phyloP scores from a whole-genome alignment of 2,888 invertebrate species.

The Ophion obscuratus region DNA sequence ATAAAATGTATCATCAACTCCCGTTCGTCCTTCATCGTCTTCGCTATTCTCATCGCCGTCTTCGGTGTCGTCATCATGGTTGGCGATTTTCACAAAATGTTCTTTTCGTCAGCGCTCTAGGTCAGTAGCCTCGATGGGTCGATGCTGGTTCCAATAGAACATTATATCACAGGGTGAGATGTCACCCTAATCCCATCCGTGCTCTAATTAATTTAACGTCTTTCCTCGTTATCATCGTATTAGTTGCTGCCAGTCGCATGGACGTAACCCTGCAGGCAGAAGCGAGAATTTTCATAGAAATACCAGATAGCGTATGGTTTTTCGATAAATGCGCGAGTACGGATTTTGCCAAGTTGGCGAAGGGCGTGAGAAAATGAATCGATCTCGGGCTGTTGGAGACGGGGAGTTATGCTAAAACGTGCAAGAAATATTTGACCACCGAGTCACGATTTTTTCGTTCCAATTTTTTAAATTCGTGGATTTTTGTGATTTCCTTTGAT shows the following conservation, averaged over 20 bases:
- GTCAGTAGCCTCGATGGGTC: constrained; percentile 30
- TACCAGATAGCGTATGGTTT: neutral
- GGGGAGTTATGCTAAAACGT: neutral
- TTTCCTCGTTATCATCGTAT: constrained; percentile 67
- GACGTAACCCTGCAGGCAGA: constrained; percentile 58
- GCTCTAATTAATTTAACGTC: constrained; percentile 67
- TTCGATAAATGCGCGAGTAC: neutral
- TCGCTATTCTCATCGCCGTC: constrained; percentile 29
- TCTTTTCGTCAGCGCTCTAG: constrained; percentile 35
- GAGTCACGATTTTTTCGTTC: too few relatives aligned
- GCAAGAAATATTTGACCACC: too few relatives aligned
- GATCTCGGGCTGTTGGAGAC: neutral
- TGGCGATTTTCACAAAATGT: constrained; percentile 27
- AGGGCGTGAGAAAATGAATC: neutral
- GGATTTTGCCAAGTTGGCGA: neutral
- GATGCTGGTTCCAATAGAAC: constrained; percentile 49
- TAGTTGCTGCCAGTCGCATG: constrained; percentile 62
- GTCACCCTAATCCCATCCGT: constrained; percentile 68
- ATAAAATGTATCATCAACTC: constrained; percentile 33
- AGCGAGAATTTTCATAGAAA: constrained; percentile 1
- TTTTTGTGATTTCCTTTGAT: too few relatives aligned
- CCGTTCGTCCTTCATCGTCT: constrained; percentile 10
- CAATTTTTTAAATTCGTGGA: too few relatives aligned
- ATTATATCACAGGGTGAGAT: constrained; percentile 60
- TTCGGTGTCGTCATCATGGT: constrained; percentile 23